Evolutionary conservation across 2,888 invertebrate genomes (phyloP).

Genomic region (Xanthorhoe spadicearia): DNA sequence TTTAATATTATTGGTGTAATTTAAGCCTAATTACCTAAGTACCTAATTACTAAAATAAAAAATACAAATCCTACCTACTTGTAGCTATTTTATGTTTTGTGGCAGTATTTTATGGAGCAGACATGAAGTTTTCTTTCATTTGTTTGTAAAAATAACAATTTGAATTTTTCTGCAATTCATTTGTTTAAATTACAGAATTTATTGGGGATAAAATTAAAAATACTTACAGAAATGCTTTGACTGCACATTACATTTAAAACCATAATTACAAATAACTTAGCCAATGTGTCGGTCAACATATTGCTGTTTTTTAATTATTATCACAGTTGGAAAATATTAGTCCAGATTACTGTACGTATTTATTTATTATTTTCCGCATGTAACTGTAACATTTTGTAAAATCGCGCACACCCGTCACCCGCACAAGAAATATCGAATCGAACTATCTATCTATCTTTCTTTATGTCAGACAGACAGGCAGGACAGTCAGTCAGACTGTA

Average conservation of each 20-base stretch:
- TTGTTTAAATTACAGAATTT: not conserved
- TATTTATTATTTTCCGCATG: slow-evolving; percentile 5
- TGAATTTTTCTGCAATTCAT: not conserved
- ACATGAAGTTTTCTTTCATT: no score
- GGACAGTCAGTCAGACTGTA: no score
- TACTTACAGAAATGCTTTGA: slow-evolving; percentile 23
- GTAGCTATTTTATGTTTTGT: no score
- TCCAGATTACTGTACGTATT: slow-evolving; percentile 21
- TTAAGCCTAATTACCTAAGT: no score
- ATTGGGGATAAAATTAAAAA: not conserved
- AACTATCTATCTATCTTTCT: no score
- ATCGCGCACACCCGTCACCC: slow-evolving; percentile 24
- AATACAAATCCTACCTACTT: no score
- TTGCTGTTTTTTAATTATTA: slow-evolving; percentile 53
- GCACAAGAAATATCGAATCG: not conserved
- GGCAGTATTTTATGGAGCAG: no score
- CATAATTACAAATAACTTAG: slow-evolving; percentile 51
- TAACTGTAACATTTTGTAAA: slow-evolving; percentile 14
- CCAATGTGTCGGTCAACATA: slow-evolving; percentile 54
- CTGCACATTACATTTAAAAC: slow-evolving; percentile 31
- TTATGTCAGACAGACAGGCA: no score
- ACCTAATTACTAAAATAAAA: no score
- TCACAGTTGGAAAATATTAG: slow-evolving; percentile 56
- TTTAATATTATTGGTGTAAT: not conserved
- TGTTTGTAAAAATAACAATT: not conserved